Conservation (phyloP, 2,113 vertebrate genomes). For the Spilogale gracilis region DNA sequence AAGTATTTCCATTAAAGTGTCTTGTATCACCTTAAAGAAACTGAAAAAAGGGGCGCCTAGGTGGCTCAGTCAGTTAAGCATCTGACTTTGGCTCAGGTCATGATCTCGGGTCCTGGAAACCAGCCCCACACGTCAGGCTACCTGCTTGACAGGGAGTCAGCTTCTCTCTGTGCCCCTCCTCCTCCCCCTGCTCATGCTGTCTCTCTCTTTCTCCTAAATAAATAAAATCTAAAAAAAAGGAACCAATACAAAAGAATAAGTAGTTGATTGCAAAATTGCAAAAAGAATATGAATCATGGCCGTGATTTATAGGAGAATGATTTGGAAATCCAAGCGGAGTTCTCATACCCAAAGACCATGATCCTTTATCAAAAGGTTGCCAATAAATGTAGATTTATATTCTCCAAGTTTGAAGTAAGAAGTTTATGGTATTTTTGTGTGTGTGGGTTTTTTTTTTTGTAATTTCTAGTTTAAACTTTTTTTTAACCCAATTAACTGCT, state of each 20-base stretch:
- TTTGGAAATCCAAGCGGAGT: neutral
- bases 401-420: slow-evolving; percentile 10
- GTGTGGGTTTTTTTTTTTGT: neutral
- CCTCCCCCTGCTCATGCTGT: neutral
- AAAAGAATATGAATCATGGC: neutral
- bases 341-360: neutral
- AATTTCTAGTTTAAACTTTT: neutral
- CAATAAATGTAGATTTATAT: neutral
- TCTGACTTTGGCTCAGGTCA: neutral
- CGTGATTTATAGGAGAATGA: neutral
- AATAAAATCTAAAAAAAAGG: neutral
- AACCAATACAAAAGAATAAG: neutral
- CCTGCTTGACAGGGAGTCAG: no score
- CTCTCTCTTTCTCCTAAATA: neutral
- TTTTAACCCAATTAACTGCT: neutral
- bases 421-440: neutral
- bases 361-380: neutral
- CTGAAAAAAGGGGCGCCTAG: neutral
- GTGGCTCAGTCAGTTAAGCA: neutral
- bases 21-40: neutral
- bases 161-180: neutral
- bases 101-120: neutral
- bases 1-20: neutral
- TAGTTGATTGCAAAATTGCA: neutral
- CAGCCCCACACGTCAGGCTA: no score